Conservation (phyloP, 2,888 invertebrate species). For the Chrysotoxum bicinctum region DNA sequence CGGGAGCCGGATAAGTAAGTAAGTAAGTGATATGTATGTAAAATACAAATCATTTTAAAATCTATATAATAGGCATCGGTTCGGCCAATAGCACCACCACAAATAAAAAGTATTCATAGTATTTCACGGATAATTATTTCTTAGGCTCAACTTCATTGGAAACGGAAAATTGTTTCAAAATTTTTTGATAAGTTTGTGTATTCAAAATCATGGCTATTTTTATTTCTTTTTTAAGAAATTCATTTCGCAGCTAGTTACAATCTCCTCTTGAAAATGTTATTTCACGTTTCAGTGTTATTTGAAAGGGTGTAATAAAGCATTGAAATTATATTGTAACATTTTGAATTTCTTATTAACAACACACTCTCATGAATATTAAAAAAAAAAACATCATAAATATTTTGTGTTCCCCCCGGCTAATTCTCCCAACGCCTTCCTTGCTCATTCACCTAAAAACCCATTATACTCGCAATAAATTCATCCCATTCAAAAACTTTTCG, state of each 20-base stretch:
- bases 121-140: too few relatives aligned
- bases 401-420: neutral
- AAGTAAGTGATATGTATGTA: too few relatives aligned
- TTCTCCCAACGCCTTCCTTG: neutral
- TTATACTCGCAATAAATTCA: conserved; percentile 10
- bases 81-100: too few relatives aligned
- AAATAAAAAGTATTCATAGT: too few relatives aligned
- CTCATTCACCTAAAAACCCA: neutral
- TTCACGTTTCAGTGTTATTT: neutral
- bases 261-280: neutral
- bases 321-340: conserved; percentile 1
- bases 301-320: neutral
- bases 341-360: neutral
- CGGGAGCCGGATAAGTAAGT: too few relatives aligned
- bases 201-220: too few relatives aligned
- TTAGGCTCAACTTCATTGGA: too few relatives aligned
- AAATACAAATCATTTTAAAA: too few relatives aligned
- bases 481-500: conserved; percentile 15
- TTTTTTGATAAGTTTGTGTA: too few relatives aligned
- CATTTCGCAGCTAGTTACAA: neutral
- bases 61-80: too few relatives aligned
- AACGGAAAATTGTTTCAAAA: too few relatives aligned
- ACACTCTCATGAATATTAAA: conserved; percentile 12
- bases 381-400: conserved; percentile 20
- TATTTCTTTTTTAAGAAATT: neutral